Evolutionary conservation across 2,888 invertebrate species (phyloP).

Genomic region (Polietes domitor): DNA sequence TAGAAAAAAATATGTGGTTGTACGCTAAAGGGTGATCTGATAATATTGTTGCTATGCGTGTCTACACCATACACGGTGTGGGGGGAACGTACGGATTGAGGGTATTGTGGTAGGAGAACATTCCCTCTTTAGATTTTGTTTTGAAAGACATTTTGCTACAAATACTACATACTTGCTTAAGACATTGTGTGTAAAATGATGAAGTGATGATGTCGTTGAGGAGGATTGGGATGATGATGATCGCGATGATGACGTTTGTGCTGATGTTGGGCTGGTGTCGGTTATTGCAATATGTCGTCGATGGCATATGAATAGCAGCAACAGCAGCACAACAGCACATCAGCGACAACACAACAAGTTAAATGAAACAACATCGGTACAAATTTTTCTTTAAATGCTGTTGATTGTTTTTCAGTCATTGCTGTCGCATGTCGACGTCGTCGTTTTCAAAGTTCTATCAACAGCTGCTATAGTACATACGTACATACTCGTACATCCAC

Average conservation of each 20-base stretch:
- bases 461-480: slow-evolving; percentile 61
- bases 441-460: slow-evolving; percentile 65
- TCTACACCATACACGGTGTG: not conserved
- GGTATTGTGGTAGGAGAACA: not conserved
- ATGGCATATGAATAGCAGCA: slow-evolving; percentile 49
- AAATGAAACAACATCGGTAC: slow-evolving; percentile 36
- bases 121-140: not conserved
- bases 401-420: slow-evolving; percentile 60
- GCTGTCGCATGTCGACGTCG: slow-evolving; percentile 64
- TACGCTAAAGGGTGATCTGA: not conserved
- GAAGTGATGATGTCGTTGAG: slow-evolving; percentile 38
- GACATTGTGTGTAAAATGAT: slow-evolving; percentile 28
- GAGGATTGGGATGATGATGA: slow-evolving; percentile 13
- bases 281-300: slow-evolving; percentile 65
- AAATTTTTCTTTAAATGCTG: slow-evolving; percentile 62
- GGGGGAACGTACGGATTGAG: not conserved
- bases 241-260: not conserved
- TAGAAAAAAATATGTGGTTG: not conserved
- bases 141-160: slow-evolving; percentile 61
- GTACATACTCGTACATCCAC: not conserved
- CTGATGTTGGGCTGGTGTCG: slow-evolving; percentile 3
- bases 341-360: not conserved
- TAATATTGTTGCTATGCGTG: not conserved
- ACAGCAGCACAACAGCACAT: too few species aligned
- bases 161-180: not conserved